phyloP scores from a whole-genome alignment of 2,113 vertebrate species.

The Phyllostomus discolor region DNA sequence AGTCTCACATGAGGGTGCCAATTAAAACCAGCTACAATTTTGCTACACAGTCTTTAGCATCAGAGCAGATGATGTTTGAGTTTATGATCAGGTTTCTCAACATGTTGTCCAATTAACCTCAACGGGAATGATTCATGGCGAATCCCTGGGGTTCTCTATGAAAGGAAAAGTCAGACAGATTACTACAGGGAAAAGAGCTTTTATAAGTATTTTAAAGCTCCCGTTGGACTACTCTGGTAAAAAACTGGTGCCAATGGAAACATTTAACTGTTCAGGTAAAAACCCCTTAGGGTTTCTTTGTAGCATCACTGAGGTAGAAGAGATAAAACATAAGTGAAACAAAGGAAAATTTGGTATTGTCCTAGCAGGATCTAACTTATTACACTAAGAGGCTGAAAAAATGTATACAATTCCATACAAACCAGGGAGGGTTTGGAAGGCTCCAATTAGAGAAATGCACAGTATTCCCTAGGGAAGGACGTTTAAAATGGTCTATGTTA shows the following conservation, averaged over 20 bases:
- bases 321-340: neutral
- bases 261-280: slow-evolving; percentile 4
- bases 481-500: neutral
- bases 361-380: neutral
- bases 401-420: neutral
- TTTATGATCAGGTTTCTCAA: slow-evolving; percentile 44
- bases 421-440: neutral
- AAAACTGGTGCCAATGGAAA: neutral
- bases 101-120: slow-evolving; percentile 63
- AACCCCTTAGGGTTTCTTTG: neutral
- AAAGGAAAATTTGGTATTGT: neutral
- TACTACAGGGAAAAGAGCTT: neutral
- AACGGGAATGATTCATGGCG: slow-evolving; percentile 19
- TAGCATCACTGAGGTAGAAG: neutral
- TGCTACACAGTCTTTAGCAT: slow-evolving; percentile 28
- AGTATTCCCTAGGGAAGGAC: neutral
- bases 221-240: neutral
- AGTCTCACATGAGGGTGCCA: slow-evolving; percentile 21
- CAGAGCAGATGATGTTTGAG: slow-evolving; percentile 5
- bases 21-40: slow-evolving; percentile 54
- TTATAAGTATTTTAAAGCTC: neutral
- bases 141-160: neutral
- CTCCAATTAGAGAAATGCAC: neutral
- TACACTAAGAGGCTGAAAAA: neutral
- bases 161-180: slow-evolving; percentile 20